Evolutionary conservation across 2,113 vertebrate genomes (phyloP).

Genomic region (Ictalurus punctatus): DNA sequence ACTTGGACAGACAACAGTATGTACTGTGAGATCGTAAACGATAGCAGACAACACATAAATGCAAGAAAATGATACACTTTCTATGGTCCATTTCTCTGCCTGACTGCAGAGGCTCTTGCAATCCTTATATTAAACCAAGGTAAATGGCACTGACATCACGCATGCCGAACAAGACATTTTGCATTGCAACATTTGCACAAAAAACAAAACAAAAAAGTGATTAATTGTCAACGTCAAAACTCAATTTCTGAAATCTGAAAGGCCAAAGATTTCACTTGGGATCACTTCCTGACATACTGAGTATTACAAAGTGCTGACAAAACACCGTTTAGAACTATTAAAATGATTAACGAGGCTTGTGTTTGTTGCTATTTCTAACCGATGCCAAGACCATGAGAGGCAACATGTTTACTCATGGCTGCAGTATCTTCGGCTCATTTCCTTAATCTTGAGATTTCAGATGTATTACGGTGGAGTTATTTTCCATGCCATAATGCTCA

Average conservation of each 20-base stretch:
- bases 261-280: slow-evolving; percentile 3
- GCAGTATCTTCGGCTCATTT: background rate
- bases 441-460: background rate
- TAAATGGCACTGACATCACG: background rate
- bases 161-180: background rate
- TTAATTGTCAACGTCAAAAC: background rate
- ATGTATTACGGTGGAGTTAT: background rate
- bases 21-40: slow-evolving; percentile 59
- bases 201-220: background rate
- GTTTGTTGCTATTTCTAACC: background rate
- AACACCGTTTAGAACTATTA: background rate
- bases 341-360: background rate
- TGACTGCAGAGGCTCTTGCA: background rate
- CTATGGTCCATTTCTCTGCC: background rate
- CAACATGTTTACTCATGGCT: background rate
- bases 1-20: slow-evolving; percentile 22
- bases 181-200: background rate
- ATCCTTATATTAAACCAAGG: background rate
- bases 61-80: slow-evolving; percentile 29
- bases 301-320: background rate
- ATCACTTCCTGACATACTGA: background rate
- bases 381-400: background rate
- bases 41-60: slow-evolving; percentile 53
- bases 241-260: slow-evolving; percentile 1
- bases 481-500: background rate